Evolutionary conservation across 2,888 invertebrate species (phyloP), one percentile per base, ranked within the genome.

Genomic region (Eudasyphora cyanicolor): DNA sequence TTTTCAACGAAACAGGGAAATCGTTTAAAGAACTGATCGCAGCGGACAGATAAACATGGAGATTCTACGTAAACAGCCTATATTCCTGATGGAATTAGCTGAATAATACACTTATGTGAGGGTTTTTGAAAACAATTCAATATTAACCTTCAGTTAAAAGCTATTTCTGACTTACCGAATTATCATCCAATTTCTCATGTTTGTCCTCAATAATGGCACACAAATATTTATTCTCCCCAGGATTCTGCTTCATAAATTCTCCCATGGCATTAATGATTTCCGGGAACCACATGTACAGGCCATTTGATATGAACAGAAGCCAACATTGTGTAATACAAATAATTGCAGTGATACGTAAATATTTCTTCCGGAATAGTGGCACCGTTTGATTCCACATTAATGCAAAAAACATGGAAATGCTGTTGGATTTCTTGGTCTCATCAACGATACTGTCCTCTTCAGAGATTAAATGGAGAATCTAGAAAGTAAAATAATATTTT

Each of bases 231-330:
- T 85, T 75, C 17, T 86, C 79, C 19, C 86, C 87, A 0, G 89
- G 89, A 82, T 89, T 86, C 10, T 85, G 76, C 2, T 86, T 81
- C 81, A 88, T 87, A 75, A 86, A 91, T 29, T 89, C 87, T 0
- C 88, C 88, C 83, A 90, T 87, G 32, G 89, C 88, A 81, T 91
- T 90, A 38, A 91, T 87, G 17, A 91, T 90, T 35, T 91, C 89
- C 0, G 91, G 91, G 67, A 91, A 89, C 90, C 90, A 92, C 88
- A 92, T 89, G 76, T 90, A 89, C 79, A 92, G 84, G 0, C 90
- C 89, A 82, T 90, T 88, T 0, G 88, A 89, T 51, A 89, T 88
- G 0, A 88, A 87, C 82, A 89, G 90, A 45, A 90, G 85, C 80
- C 89, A 89, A 82, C 91, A 91, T 84, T 91, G 90, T 32, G 91